These are phyloP conservation scores for Beroe ovata DNA, from an alignment of 37 sponge, comb jelly and placozoan species.

Conservation along the genomic window DNA sequence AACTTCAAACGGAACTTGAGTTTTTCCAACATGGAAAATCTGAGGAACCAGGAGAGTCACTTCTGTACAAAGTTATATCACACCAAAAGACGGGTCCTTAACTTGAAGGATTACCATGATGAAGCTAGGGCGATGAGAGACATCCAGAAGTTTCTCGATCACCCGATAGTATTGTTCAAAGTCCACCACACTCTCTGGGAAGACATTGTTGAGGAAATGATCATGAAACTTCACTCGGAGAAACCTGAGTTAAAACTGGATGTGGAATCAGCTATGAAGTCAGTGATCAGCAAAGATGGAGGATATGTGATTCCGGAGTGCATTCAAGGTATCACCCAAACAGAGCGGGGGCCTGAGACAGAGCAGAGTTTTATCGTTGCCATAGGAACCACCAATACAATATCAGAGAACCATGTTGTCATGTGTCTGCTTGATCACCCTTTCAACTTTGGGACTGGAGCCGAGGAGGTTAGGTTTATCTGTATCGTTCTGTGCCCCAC, in stretches of 20 bases:
- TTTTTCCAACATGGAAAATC: background rate
- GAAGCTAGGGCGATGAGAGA: slow-evolving; percentile 67
- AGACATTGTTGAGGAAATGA: slow-evolving; percentile 66
- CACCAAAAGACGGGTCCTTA: slow-evolving; percentile 35
- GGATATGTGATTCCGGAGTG: slow-evolving; percentile 57
- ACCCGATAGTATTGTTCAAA: slow-evolving; percentile 58
- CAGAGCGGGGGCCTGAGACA: slow-evolving; percentile 16
- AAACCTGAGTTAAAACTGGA: slow-evolving; percentile 51
- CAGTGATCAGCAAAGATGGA: slow-evolving; percentile 56
- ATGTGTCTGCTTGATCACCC: slow-evolving; percentile 57
- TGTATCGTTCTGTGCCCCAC: slow-evolving; percentile 35
- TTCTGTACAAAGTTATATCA: slow-evolving; percentile 44
- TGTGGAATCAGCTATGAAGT: slow-evolving; percentile 6
- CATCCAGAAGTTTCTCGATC: slow-evolving; percentile 55
- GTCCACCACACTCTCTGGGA: slow-evolving; percentile 65
- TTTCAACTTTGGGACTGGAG: slow-evolving; percentile 47
- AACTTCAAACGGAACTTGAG: slow-evolving; percentile 24
- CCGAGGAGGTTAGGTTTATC: slow-evolving; percentile 62
- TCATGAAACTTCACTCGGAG: background rate
- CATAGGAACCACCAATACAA: slow-evolving; percentile 43
- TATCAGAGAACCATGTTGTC: slow-evolving; percentile 47
- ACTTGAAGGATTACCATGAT: slow-evolving; percentile 50
- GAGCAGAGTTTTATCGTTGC: slow-evolving; percentile 64
- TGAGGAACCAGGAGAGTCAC: background rate
- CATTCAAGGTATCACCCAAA: slow-evolving; percentile 49